Base-by-base conservation (phyloP, 2,797 vertebrate genomes). In the Salarias fasciatus region DNA sequence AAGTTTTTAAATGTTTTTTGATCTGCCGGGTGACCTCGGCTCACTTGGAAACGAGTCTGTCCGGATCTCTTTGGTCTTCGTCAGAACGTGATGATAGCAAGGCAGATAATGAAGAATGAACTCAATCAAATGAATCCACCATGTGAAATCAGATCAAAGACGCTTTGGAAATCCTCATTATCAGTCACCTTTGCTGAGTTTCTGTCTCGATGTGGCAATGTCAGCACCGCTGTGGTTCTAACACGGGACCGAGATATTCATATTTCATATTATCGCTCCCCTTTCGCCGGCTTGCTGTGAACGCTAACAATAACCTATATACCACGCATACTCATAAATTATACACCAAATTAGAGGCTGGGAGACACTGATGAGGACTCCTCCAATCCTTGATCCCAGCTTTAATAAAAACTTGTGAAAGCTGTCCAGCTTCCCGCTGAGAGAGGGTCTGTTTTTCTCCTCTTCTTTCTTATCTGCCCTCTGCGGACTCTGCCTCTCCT, bases 351-450 rank as follows among this genome's bases (percentile, higher is more conserved):
- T 63, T 57, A n/a, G 18, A 44, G 36, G 56, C 33, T 30, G 43
- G 55, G 65, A 58, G 18, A 61, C 57, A 37, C 35, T 33, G 48
- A 24, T 48, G 30, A 33, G 2, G 33, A 35, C 33, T 3, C 33
- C 33, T 6, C 6, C 6, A 9, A 33, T 56, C 57, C 42, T 6
- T 38, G 60, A 45, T 61, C 45, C 50, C 11, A 13, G 50, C 55
- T 74, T 78, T 29, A 43, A 53, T 63, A 85, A 80, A 45, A 49
- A 69, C 68, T 56, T 55, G 58, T 76, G 79, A 82, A 75, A 86
- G 79, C 83, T 67, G 79, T 87, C 68, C 69, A 13, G 65, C 65
- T 80, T 85, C 64, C 77, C 84, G 79, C 81, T 85, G 73, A 86
- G 77, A 55, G 66, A 77, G 56, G 2, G n/a, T 68, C 57, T 83